Evolutionary conservation across 2,888 invertebrate species (phyloP), one percentile per base, ranked within the genome.

Genomic region (Rotaria sp.): DNA sequence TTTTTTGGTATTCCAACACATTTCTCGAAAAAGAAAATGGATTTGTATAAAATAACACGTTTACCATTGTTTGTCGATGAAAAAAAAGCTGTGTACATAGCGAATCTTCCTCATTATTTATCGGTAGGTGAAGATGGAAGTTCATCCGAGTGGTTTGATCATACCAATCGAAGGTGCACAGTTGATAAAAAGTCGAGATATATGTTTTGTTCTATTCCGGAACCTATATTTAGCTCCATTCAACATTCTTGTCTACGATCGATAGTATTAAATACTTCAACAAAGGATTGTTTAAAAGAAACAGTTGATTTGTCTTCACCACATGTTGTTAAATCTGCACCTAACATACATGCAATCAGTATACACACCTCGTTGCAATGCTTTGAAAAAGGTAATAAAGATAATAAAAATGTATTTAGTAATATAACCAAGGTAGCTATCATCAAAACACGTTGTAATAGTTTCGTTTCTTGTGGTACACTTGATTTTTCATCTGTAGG

Each of bases 301-400:
- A 59, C 57, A 59, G 57, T 59, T 59, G 57, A 59, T 59, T 59
- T 59, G n/a, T 59, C 57, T 59, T 59, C 57, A 7, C n/a, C 57
- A 30, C 30, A 59, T n/a, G 10, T 59, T 13, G 13, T 59, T n/a
- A 30, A n/a, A 59, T 59, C n/a, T 1, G 26, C 57, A 30, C n/a
- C 57, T 59, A 59, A 59, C n/a, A 59, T 59, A 59, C 57, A 59
- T 59, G 57, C 57, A 59, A n/a, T 59, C n/a, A 59, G 57, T 26
- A n/a, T 59, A 3, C 57, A n/a, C n/a, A 59, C 57, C 1, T 13
- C 10, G 10, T 59, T 59, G 26, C n/a, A 59, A 59, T 59, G 57
- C n/a, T 59, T 59, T 59, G 57, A 59, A 59, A 59, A 59, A 10
- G 57, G 57, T 13, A 7, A n/a, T 59, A 59, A 59, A 59, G n/a